phyloP scores from a whole-genome alignment of 2,797 vertebrate species.

The Fratercula arctica region DNA sequence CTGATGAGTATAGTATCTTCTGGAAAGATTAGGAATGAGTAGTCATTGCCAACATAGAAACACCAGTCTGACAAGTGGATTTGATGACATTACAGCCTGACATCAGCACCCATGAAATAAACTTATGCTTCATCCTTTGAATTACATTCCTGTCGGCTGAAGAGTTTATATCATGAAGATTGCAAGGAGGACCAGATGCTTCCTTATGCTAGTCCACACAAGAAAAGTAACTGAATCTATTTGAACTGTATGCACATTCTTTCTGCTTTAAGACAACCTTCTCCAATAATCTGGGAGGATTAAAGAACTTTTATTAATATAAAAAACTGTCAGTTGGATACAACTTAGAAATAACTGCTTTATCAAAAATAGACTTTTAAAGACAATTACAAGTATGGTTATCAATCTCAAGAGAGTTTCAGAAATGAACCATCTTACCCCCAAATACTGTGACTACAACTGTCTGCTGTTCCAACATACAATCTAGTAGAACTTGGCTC shows the following conservation, averaged over 20 bases:
- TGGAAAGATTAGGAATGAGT: not conserved
- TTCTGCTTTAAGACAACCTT: not conserved
- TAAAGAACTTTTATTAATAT: not conserved
- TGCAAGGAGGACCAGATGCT: not conserved
- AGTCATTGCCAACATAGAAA: not conserved
- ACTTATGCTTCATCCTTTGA: not conserved
- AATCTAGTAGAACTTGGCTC: not conserved
- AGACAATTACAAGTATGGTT: not conserved
- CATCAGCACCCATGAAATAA: not conserved
- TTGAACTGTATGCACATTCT: not conserved
- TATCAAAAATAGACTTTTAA: constrained; percentile 1
- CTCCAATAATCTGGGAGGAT: not conserved
- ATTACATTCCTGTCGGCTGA: not conserved
- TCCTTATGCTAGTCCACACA: not conserved
- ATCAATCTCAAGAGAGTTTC: not conserved
- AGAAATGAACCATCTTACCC: not conserved
- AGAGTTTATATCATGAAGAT: not conserved
- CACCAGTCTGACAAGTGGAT: not conserved
- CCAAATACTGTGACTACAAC: not conserved
- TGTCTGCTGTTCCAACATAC: not conserved
- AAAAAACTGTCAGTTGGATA: not conserved
- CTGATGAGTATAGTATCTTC: not conserved
- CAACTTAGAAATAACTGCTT: not conserved
- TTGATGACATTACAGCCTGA: not conserved
- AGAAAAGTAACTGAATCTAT: not conserved